Percentiles rank a stretch among this genome's conserved stretches.
phyloP scores from a whole-genome alignment of 2,797 vertebrate species.

The Rhinella marina region DNA sequence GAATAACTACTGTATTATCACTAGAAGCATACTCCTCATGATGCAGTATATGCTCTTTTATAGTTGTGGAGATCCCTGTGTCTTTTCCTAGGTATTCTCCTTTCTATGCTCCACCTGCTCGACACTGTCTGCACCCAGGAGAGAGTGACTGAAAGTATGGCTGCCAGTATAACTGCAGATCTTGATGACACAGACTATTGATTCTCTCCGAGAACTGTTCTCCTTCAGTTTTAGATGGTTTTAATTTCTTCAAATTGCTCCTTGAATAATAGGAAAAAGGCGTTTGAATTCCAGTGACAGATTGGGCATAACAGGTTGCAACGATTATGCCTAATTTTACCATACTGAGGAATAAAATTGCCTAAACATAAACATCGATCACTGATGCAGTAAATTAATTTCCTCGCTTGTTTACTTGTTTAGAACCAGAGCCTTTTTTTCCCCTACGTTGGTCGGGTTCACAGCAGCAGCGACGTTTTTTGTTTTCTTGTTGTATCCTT shows the following conservation, averaged over 20 bases:
- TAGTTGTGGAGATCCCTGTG: neutral
- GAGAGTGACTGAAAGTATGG: neutral
- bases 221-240: conserved; percentile 78
- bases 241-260: conserved; percentile 82
- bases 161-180: conserved; percentile 53
- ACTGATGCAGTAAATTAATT: conserved; percentile 87
- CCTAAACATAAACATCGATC: conserved; percentile 86
- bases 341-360: conserved; percentile 86
- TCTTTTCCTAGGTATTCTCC: conserved; percentile 8
- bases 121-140: neutral
- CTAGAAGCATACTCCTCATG: neutral
- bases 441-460: neutral
- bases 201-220: conserved; percentile 77
- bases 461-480: neutral
- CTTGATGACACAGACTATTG: conserved; percentile 76
- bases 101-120: neutral
- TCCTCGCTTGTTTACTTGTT: conserved; percentile 72
- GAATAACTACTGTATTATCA: neutral
- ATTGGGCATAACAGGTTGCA: conserved; percentile 84
- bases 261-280: conserved; percentile 83
- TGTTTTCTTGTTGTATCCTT: no score
- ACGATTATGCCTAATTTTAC: conserved; percentile 85
- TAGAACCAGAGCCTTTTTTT: conserved; percentile 69
- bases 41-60: neutral
- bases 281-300: conserved; percentile 84